These are phyloP conservation scores for Cryptocephalus moraei DNA, from an alignment of 2,888 invertebrate species.

Conservation along the genomic window DNA sequence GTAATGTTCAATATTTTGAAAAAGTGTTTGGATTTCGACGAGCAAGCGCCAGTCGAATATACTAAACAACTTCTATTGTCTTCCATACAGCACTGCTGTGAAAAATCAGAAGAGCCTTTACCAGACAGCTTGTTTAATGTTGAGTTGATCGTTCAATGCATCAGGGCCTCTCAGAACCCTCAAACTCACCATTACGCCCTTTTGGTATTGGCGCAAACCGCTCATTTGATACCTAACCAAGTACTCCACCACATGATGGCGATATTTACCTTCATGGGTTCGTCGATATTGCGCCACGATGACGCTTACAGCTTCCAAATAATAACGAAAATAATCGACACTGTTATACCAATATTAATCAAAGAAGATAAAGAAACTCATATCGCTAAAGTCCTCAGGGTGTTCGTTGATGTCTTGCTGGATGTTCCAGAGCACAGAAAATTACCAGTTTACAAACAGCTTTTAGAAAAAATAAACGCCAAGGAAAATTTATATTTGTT, in stretches of 20 bases:
- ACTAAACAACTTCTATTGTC: slow-evolving; percentile 78
- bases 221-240: slow-evolving; percentile 67
- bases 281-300: slow-evolving; percentile 83
- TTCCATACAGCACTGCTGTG: slow-evolving; percentile 61
- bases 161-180: slow-evolving; percentile 83
- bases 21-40: slow-evolving; percentile 70
- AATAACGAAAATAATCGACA: slow-evolving; percentile 70
- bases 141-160: slow-evolving; percentile 76
- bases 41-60: slow-evolving; percentile 76
- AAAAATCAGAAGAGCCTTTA: slow-evolving; percentile 46
- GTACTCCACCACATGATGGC: slow-evolving; percentile 91
- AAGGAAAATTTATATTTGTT: slow-evolving; percentile 62
- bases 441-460: slow-evolving; percentile 65
- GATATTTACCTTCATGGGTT: slow-evolving; percentile 97
- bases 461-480: slow-evolving; percentile 62
- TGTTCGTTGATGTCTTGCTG: slow-evolving; percentile 82
- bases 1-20: slow-evolving; percentile 68
- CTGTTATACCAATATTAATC: slow-evolving; percentile 73
- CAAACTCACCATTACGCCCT: slow-evolving; percentile 93
- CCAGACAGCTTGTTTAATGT: slow-evolving; percentile 50
- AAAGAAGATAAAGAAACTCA: slow-evolving; percentile 27
- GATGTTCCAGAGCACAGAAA: slow-evolving; percentile 92
- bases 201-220: slow-evolving; percentile 69
- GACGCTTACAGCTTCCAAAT: slow-evolving; percentile 89
- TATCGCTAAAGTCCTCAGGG: slow-evolving; percentile 58